Evolutionary conservation across 2,888 invertebrate genomes (phyloP), one percentile per base, ranked within the genome.

Genomic region (Drosophila mimetica): DNA sequence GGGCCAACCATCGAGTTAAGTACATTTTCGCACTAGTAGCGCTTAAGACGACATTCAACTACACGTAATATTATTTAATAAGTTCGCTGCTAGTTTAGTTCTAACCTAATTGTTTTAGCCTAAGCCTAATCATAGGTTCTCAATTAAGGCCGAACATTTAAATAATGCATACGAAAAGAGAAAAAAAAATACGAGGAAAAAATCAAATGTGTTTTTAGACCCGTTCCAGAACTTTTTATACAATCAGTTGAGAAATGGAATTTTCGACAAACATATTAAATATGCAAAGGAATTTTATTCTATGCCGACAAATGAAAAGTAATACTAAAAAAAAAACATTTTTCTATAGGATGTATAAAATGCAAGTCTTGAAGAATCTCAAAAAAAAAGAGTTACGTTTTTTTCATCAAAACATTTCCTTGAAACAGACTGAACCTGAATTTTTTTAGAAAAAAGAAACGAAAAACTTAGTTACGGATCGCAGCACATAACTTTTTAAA

Each of bases 351-450:
- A 69, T 55, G 51, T 58, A 54, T 64, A 41, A 54, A 65, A 74
- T 84, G 80, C 81, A 89, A 83, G 84, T 89, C 80, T 80, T 81
- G 79, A 88, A 80, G 90, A 90, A 90, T 90, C 90, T 90, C 90
- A 90, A 85, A 70, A 90, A 85, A 70, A 65, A 81, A 70, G 64
- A 64, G 74, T 78, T 64, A 63, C 47, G 63, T 63, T 64, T 71
- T 57, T 64, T 75, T 77, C 79, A 74, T 76, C 76, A 75, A 84
- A 85, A 81, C 81, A 76, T 80, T 82, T 83, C 86, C 86, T 80
- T 80, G 71, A 81, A 79, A 87, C 77, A 86, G 82, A 84, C 86
- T 84, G 87, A 84, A 80, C 72, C 70, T 77, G 79, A 76, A 74
- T 44, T 59, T 74, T 80, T 77, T 76, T 76, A 60, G 36, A 55